These are phyloP conservation scores for Drosophila percnosoma DNA, from an alignment of 2,888 invertebrate species.

Conservation along the genomic window DNA sequence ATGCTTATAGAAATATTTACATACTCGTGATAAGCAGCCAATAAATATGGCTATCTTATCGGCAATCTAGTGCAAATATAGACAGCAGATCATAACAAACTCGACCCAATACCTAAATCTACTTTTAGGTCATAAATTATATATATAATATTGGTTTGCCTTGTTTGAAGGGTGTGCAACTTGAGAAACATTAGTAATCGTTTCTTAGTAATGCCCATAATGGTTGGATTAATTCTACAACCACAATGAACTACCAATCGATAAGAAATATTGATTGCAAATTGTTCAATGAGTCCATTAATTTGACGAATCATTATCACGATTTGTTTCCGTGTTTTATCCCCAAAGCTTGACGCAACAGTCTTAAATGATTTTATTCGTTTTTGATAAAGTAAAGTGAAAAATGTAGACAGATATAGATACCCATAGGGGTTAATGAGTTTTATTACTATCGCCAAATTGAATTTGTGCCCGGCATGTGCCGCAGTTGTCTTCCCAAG, in stretches of 20 bases:
- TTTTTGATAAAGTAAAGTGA: constrained; percentile 49
- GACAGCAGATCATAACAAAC: constrained; percentile 5
- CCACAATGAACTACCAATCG: constrained; percentile 17
- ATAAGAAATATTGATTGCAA: constrained; percentile 50
- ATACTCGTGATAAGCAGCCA: constrained; percentile 34
- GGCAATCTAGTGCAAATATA: constrained; percentile 37
- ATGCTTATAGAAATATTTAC: constrained; percentile 19
- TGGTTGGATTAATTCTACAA: constrained; percentile 29
- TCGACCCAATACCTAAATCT: neutral
- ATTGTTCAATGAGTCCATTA: constrained; percentile 7
- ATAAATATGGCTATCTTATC: constrained; percentile 42
- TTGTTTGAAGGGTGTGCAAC: constrained; percentile 9
- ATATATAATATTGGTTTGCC: constrained; percentile 3
- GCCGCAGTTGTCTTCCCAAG: constrained; percentile 5
- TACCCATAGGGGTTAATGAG: constrained; percentile 41
- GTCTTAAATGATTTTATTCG: neutral
- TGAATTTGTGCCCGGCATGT: constrained; percentile 47
- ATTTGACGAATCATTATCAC: constrained; percentile 22
- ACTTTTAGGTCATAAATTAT: constrained; percentile 2
- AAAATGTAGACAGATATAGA: neutral
- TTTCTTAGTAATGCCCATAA: constrained; percentile 13
- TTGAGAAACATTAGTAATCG: neutral
- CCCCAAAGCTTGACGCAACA: constrained; percentile 10
- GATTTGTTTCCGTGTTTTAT: constrained; percentile 10
- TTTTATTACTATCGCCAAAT: constrained; percentile 35